These are phyloP conservation scores for Cassiopea xamachana DNA, from an alignment of 30 jellyfish, hydroid and myxozoan genomes.

Conservation along the genomic window DNA sequence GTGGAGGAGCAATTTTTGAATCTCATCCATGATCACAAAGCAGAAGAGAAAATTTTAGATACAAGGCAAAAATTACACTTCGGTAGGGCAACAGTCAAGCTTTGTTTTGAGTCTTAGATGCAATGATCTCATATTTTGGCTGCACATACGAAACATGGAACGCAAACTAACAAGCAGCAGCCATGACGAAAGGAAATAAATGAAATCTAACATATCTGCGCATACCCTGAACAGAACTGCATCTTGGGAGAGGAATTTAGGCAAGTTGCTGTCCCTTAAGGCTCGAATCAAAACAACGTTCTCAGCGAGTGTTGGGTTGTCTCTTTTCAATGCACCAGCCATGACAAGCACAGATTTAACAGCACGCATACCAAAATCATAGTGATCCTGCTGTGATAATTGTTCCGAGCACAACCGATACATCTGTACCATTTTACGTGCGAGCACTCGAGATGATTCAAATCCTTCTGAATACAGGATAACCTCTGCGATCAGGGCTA, in stretches of 20 bases:
- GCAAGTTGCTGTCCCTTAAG: conserved; percentile 94
- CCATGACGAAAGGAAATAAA: too few relatives aligned
- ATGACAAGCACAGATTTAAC: conserved; percentile 97
- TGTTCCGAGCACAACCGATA: conserved; percentile 98
- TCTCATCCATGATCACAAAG: too few relatives aligned
- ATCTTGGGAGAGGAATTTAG: conserved; percentile 96
- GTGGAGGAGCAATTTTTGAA: too few relatives aligned
- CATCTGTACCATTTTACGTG: conserved; percentile 98
- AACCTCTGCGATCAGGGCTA: conserved; percentile 98
- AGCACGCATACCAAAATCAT: conserved; percentile 99
- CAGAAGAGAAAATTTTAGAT: too few relatives aligned
- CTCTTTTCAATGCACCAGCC: conserved; percentile 99
- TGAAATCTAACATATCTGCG: not conserved
- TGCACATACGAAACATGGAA: too few relatives aligned
- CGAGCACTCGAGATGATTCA: conserved; percentile 95
- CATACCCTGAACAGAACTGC: conserved; percentile 84
- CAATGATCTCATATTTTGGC: too few relatives aligned
- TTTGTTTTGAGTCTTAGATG: too few relatives aligned
- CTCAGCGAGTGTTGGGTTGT: conserved; percentile 89
- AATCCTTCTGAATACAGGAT: conserved; percentile 97
- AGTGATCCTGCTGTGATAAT: conserved; percentile 99
- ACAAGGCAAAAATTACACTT: too few relatives aligned
- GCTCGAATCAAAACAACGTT: conserved; percentile 98
- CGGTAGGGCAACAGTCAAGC: too few relatives aligned
- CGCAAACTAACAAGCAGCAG: too few relatives aligned